These are phyloP conservation scores for Cossypha heuglini DNA, from an alignment of 2,797 vertebrate species.

Conservation along the genomic window DNA sequence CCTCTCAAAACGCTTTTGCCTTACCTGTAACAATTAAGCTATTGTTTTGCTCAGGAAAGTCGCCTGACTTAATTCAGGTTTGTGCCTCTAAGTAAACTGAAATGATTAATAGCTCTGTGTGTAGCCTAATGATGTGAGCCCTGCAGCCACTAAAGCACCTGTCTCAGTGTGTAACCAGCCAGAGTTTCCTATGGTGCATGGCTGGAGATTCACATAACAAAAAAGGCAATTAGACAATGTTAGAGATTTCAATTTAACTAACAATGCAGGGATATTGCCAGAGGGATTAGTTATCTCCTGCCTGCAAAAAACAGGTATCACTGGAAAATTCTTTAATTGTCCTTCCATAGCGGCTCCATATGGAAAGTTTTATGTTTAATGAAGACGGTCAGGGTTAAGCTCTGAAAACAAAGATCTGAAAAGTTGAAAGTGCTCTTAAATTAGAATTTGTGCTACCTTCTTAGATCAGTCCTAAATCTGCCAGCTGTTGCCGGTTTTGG, in stretches of 20 bases:
- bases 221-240: constrained; percentile 60
- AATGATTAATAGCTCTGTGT: constrained; percentile 42
- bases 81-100: constrained; percentile 11
- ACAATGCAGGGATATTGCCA: constrained; percentile 1
- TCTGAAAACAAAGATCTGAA: constrained; percentile 5
- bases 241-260: constrained; percentile 1
- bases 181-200: background rate
- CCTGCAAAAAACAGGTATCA: constrained; percentile 18
- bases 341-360: background rate
- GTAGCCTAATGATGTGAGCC: constrained; percentile 1
- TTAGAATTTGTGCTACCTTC: constrained; percentile 1
- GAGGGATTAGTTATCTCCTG: constrained; percentile 24
- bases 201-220: constrained; percentile 61
- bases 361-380: background rate
- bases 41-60: constrained; percentile 24
- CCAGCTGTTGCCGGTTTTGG: background rate
- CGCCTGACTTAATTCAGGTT: constrained; percentile 10
- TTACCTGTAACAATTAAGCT: constrained; percentile 14
- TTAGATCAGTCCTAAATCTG: background rate
- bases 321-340: background rate
- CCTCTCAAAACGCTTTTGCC: background rate
- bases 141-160: constrained; percentile 45
- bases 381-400: constrained; percentile 3
- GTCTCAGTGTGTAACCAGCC: constrained; percentile 12
- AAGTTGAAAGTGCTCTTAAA: background rate